phyloP scores from a whole-genome alignment of 2,113 vertebrate genomes.

The Lepus timidus region DNA sequence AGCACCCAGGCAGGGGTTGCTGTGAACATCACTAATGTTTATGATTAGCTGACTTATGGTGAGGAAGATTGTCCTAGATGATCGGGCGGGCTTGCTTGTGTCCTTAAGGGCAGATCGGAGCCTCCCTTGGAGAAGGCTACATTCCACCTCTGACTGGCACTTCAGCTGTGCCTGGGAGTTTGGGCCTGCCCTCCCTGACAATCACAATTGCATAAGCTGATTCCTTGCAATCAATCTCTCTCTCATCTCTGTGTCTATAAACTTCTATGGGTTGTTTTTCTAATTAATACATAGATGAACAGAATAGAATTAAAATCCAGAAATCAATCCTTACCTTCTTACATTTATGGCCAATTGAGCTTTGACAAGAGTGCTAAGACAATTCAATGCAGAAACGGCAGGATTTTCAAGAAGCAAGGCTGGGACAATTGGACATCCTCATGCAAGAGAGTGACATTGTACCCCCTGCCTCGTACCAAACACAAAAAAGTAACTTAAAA shows the following conservation, averaged over 20 bases:
- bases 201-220: background rate
- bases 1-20: background rate
- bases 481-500: background rate
- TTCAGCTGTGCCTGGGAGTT: background rate
- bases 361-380: background rate
- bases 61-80: constrained; percentile 36
- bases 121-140: background rate
- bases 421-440: background rate
- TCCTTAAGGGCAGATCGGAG: background rate
- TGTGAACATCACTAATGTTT: constrained; percentile 11
- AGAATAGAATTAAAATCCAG: constrained; percentile 10
- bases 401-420: background rate
- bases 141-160: background rate
- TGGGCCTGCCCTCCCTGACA: background rate
- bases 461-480: background rate
- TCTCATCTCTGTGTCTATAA: background rate
- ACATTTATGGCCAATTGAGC: background rate
- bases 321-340: constrained; percentile 22
- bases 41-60: constrained; percentile 45
- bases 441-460: background rate
- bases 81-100: background rate
- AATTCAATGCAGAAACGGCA: background rate
- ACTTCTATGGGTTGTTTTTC: background rate
- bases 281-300: background rate
- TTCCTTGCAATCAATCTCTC: background rate